Percentiles rank a stretch among this genome's conserved stretches.
Conservation (phyloP, 2,797 vertebrate genomes). For the Galago senegalensis region DNA sequence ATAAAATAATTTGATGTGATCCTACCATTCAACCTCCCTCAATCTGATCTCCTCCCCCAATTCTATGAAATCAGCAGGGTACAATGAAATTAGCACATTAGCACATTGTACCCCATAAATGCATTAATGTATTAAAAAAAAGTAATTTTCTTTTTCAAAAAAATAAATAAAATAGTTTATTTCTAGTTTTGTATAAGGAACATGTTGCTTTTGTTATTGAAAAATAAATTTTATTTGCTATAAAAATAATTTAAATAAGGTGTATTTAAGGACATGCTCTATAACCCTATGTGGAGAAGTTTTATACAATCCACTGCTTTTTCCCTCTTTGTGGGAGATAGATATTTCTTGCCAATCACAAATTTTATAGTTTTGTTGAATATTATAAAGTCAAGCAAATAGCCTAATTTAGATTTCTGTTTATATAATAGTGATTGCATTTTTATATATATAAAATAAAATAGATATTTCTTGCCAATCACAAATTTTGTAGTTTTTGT, state of each 20-base stretch:
- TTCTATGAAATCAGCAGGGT: too few species aligned
- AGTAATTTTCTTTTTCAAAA: neutral
- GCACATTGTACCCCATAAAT: too few species aligned
- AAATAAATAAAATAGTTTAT: neutral
- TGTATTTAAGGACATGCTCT: neutral
- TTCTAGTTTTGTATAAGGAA: constrained; percentile 12
- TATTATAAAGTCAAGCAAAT: neutral
- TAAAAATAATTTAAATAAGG: neutral
- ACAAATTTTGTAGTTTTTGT: constrained; percentile 7
- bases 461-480: neutral
- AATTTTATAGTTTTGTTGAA: constrained; percentile 9
- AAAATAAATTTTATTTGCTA: constrained; percentile 21
- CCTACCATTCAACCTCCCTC: too few species aligned
- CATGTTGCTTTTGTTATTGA: constrained; percentile 18
- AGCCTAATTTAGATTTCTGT: neutral
- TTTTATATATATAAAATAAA: too few species aligned
- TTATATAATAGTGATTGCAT: neutral
- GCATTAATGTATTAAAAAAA: too few species aligned
- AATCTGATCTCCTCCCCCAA: too few species aligned
- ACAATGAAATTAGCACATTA: too few species aligned
- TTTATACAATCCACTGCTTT: neutral
- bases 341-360: neutral
- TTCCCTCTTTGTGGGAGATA: neutral
- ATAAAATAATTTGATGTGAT: neutral
- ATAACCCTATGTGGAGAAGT: neutral